Evolutionary conservation across 2,888 invertebrate genomes (phyloP).

Genomic region (Atrina japonica): DNA sequence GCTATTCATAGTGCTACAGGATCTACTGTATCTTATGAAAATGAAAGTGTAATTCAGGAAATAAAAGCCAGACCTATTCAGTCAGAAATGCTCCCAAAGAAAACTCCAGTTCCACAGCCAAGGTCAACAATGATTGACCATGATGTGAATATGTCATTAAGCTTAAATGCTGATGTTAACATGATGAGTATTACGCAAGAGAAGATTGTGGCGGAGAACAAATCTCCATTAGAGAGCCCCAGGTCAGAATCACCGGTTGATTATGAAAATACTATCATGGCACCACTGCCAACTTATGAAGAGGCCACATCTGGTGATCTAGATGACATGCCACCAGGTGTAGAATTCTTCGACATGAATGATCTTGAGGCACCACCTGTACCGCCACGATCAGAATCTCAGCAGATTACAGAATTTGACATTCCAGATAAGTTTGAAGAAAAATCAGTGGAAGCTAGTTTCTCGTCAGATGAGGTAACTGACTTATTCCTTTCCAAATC

Average conservation of each 20-base stretch:
- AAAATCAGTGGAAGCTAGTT: conserved; percentile 31
- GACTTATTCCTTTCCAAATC: too few species aligned
- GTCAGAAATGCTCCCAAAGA: conserved; percentile 24
- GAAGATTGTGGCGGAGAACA: conserved; percentile 39
- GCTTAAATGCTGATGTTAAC: background rate
- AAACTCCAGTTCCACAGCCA: conserved; percentile 41
- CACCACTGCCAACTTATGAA: conserved; percentile 64
- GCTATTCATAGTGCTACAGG: conserved; percentile 47
- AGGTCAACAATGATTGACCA: conserved; percentile 42
- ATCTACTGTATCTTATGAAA: conserved; percentile 59
- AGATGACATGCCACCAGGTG: conserved; percentile 32
- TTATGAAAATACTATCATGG: conserved; percentile 55
- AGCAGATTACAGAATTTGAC: conserved; percentile 36
- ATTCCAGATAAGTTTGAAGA: conserved; percentile 21
- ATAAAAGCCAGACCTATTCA: conserved; percentile 50
- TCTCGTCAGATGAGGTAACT: conserved; percentile 63
- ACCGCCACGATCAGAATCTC: conserved; percentile 61
- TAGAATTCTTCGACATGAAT: conserved; percentile 57
- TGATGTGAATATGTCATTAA: conserved; percentile 20
- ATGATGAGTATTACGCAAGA: conserved; percentile 23
- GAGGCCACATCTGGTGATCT: conserved; percentile 59
- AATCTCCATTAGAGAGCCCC: conserved; percentile 40
- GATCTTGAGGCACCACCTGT: conserved; percentile 61
- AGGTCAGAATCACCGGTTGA: conserved; percentile 50
- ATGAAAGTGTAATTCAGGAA: conserved; percentile 55